These are phyloP conservation scores for Myiozetetes cayanensis DNA, from an alignment of 2,113 vertebrate genomes.

Conservation along the genomic window DNA sequence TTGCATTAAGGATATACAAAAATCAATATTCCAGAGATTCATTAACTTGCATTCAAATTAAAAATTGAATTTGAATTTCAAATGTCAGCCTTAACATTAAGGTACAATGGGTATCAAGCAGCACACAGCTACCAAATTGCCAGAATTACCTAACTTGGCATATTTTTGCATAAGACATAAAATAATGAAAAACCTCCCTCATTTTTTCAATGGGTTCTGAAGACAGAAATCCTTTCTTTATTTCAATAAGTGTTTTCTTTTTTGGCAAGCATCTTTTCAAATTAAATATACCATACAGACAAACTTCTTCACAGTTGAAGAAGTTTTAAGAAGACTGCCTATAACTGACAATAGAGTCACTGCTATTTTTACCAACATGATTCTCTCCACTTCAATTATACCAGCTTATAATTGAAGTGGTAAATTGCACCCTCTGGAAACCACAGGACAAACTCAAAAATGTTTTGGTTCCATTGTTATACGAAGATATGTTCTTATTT, in stretches of 20 bases:
- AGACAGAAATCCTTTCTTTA: neutral
- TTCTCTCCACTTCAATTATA: neutral
- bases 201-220: neutral
- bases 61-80: neutral
- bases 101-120: neutral
- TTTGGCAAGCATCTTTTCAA: neutral
- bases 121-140: neutral
- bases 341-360: neutral
- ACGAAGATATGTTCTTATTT: neutral
- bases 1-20: neutral
- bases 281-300: neutral
- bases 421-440: neutral
- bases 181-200: neutral
- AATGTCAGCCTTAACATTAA: neutral
- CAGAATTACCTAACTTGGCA: neutral
- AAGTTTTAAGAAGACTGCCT: neutral
- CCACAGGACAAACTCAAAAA: neutral
- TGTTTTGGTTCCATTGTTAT: neutral
- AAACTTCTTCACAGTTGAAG: neutral
- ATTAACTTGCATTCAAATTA: neutral
- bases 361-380: neutral
- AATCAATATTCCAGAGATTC: neutral
- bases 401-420: neutral
- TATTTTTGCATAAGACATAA: neutral
- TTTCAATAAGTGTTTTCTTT: neutral